Conservation (phyloP, 23 tunicate genomes). For the Ascidia mentula region DNA sequence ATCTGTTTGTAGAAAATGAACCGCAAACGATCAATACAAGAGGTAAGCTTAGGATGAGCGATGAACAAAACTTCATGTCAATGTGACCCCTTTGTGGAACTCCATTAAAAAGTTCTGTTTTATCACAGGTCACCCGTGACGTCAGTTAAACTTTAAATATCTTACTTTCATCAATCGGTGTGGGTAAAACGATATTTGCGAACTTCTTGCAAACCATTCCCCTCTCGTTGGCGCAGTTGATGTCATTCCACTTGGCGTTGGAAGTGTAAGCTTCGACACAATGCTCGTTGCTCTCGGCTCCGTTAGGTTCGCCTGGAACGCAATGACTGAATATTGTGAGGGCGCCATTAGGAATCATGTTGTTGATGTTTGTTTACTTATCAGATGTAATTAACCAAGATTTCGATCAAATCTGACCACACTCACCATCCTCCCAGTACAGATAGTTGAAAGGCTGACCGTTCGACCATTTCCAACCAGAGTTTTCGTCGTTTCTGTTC, state of each 20-base stretch:
- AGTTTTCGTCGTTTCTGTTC: conserved; percentile 34
- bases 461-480: conserved; percentile 90
- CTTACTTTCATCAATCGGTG: conserved; percentile 22
- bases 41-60: too few species aligned
- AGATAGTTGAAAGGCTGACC: conserved; percentile 64
- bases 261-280: conserved; percentile 84
- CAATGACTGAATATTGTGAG: background rate
- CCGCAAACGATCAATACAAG: too few species aligned
- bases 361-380: background rate
- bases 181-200: conserved; percentile 39
- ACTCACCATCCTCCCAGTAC: conserved; percentile 78
- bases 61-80: too few species aligned
- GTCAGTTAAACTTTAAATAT: too few species aligned
- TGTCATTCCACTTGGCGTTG: conserved; percentile 77
- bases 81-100: too few species aligned
- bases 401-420: background rate
- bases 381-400: background rate
- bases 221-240: conserved; percentile 42
- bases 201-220: conserved; percentile 85
- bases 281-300: conserved; percentile 43
- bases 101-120: too few species aligned
- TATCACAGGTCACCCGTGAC: too few species aligned
- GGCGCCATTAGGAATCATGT: background rate
- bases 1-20: too few species aligned
- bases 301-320: conserved; percentile 92